Evolutionary conservation across 2,113 vertebrate species (phyloP).

Genomic region (Gasterosteus aculeatus): DNA sequence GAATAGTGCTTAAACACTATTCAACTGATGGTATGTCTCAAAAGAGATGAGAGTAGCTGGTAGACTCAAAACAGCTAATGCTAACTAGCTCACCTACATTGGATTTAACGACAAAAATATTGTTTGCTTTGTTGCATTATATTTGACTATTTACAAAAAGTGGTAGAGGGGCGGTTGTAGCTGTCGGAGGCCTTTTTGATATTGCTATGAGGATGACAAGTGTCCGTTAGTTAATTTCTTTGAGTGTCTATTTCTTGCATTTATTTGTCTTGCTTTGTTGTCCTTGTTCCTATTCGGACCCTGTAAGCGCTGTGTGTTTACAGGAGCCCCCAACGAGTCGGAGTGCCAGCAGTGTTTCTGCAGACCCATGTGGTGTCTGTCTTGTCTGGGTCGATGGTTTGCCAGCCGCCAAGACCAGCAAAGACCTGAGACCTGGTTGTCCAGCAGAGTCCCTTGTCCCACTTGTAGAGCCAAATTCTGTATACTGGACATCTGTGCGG

Average conservation of each 20-base stretch:
- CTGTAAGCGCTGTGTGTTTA: slow-evolving; percentile 11
- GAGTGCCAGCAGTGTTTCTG: slow-evolving; percentile 93
- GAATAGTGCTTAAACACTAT: background rate
- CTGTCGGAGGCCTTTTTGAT: no score
- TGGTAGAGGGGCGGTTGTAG: no score
- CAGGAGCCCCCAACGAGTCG: slow-evolving; percentile 60
- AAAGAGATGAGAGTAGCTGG: background rate
- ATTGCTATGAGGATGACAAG: background rate
- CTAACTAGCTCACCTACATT: background rate
- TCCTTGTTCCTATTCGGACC: background rate
- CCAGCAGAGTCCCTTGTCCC: slow-evolving; percentile 91
- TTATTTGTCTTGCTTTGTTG: background rate
- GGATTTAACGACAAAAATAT: background rate
- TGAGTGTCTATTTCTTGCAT: background rate
- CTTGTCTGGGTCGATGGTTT: slow-evolving; percentile 96
- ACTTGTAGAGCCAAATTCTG: slow-evolving; percentile 94
- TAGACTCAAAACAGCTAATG: background rate
- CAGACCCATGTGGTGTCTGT: slow-evolving; percentile 97
- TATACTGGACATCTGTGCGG: slow-evolving; percentile 89
- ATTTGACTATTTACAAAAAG: no score
- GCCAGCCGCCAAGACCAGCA: slow-evolving; percentile 95
- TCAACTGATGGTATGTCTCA: no score
- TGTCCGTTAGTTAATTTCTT: background rate
- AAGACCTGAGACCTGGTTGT: slow-evolving; percentile 93
- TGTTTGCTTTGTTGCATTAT: background rate